These are phyloP conservation scores for Archilochus colubris DNA, from an alignment of 2,113 vertebrate genomes.

Conservation along the genomic window DNA sequence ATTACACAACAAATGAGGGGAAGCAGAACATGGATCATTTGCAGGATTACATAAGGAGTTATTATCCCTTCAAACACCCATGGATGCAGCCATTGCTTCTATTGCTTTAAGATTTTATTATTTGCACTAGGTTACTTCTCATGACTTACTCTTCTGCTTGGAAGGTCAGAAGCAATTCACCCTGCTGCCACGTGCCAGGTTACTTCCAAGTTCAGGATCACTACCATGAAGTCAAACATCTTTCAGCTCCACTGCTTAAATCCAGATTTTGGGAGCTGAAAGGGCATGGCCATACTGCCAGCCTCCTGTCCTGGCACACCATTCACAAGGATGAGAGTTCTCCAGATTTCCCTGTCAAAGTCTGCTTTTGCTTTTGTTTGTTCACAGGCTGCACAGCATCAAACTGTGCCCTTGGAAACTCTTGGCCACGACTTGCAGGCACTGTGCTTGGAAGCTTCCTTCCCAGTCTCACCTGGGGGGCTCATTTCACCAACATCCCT, in stretches of 20 bases:
- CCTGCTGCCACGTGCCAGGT: background rate
- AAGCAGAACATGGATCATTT: constrained; percentile 41
- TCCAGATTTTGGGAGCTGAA: background rate
- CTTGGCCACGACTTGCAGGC: background rate
- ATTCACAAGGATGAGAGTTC: background rate
- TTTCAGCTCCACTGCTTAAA: background rate
- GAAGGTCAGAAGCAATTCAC: background rate
- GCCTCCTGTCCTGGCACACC: background rate
- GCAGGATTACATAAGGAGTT: constrained; percentile 41
- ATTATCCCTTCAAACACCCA: background rate
- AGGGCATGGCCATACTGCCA: background rate
- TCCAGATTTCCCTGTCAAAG: background rate
- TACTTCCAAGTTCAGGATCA: background rate
- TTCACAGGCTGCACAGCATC: rapidly evolving
- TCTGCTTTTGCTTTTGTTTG: background rate
- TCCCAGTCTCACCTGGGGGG: background rate
- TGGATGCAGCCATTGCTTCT: background rate
- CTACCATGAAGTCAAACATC: background rate
- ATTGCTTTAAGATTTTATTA: background rate
- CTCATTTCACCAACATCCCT: background rate
- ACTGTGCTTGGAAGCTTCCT: background rate
- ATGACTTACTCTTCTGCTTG: background rate
- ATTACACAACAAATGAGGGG: constrained; percentile 50
- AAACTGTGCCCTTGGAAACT: background rate
- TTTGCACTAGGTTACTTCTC: background rate